Evolutionary conservation across 2,888 invertebrate genomes (phyloP).

Genomic region (Hirtodrosophila cameraria): DNA sequence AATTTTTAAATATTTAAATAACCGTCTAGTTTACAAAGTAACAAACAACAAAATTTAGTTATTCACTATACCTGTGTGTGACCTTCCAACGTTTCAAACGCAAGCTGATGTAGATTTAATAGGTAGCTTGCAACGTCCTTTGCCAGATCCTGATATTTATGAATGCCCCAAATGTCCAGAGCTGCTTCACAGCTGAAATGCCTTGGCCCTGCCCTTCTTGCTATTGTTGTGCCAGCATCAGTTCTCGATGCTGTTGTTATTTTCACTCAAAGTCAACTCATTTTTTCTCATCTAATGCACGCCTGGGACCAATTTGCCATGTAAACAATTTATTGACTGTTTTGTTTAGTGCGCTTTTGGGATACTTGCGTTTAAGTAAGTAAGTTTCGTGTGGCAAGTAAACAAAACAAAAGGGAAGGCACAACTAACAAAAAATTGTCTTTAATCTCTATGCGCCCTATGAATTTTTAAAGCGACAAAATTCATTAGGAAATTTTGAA

Average conservation of each 20-base stretch:
- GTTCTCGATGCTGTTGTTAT: slow-evolving; percentile 37
- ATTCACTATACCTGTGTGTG: no score
- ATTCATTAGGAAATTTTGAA: slow-evolving; percentile 58
- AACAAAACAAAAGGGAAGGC: slow-evolving; percentile 30
- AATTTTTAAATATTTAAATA: no score
- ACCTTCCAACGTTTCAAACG: background rate
- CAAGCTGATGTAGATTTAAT: slow-evolving; percentile 13
- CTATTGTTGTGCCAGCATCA: slow-evolving; percentile 12
- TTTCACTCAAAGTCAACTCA: slow-evolving; percentile 77
- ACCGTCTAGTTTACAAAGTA: no score
- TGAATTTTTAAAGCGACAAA: slow-evolving; percentile 53
- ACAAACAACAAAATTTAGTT: no score
- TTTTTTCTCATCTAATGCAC: slow-evolving; percentile 79
- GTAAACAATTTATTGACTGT: slow-evolving; percentile 81
- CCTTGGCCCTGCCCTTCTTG: slow-evolving; percentile 10
- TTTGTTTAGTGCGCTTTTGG: slow-evolving; percentile 78
- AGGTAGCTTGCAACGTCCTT: background rate
- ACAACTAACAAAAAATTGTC: slow-evolving; percentile 15
- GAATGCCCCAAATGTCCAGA: slow-evolving; percentile 59
- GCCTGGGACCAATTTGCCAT: slow-evolving; percentile 77
- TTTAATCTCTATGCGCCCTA: slow-evolving; percentile 39
- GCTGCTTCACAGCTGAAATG: slow-evolving; percentile 29
- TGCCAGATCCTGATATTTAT: slow-evolving; percentile 43
- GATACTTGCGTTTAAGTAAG: slow-evolving; percentile 50
- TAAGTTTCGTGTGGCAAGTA: slow-evolving; percentile 42